phyloP scores from a whole-genome alignment of 2,113 vertebrate species.

The Tenrec ecaudatus region DNA sequence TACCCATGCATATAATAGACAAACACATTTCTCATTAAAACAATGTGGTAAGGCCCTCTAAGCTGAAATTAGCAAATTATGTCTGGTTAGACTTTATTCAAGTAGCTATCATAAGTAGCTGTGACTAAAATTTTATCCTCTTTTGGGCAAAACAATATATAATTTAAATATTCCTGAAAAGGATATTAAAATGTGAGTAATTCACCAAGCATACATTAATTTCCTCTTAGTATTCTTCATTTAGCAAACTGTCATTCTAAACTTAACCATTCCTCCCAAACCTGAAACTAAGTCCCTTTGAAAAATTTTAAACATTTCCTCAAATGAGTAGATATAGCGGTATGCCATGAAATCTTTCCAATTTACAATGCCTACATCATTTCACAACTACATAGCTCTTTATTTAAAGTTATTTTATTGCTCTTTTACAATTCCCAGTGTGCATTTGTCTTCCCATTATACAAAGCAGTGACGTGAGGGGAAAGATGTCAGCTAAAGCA shows the following conservation, averaged over 20 bases:
- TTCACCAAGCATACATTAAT: slow-evolving; percentile 40
- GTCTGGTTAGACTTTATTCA: not conserved
- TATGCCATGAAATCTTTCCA: slow-evolving; percentile 63
- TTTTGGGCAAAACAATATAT: not conserved
- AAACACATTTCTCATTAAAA: slow-evolving; percentile 27
- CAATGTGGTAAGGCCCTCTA: not conserved
- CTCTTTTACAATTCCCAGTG: slow-evolving; percentile 62
- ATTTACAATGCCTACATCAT: not conserved
- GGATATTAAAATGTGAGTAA: slow-evolving; percentile 50
- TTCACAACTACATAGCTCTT: slow-evolving; percentile 62
- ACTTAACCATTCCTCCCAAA: slow-evolving; percentile 44
- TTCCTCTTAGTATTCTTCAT: slow-evolving; percentile 42
- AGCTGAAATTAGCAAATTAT: not conserved
- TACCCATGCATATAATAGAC: not conserved
- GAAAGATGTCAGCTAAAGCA: slow-evolving; percentile 46
- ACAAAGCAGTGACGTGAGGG: slow-evolving; percentile 48
- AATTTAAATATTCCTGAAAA: slow-evolving; percentile 49
- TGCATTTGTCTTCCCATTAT: slow-evolving; percentile 63
- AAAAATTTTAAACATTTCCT: slow-evolving; percentile 61
- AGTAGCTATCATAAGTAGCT: not conserved
- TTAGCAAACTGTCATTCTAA: slow-evolving; percentile 46
- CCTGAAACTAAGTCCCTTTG: slow-evolving; percentile 50
- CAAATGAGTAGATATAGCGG: slow-evolving; percentile 55
- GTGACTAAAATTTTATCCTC: not conserved
- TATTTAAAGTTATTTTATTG: slow-evolving; percentile 74